These are phyloP conservation scores for Dendroctonus valens DNA, from an alignment of 1,140 invertebrate genomes.

Conservation along the genomic window DNA sequence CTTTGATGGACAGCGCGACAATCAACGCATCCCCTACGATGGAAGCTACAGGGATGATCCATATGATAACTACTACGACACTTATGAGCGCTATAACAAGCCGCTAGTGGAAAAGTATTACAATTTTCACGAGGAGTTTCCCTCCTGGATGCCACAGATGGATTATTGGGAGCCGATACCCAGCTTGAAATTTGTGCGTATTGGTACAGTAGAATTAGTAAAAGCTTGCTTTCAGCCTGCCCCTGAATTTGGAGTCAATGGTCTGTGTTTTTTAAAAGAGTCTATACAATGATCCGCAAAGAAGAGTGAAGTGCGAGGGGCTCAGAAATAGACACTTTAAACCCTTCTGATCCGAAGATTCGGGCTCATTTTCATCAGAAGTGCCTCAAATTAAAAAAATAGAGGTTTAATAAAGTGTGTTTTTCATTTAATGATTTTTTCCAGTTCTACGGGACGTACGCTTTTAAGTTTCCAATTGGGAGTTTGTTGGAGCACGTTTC, in stretches of 20 bases:
- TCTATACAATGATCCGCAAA: no score
- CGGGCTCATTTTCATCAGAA: no score
- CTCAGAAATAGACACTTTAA: no score
- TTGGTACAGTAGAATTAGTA: slow-evolving; percentile 15
- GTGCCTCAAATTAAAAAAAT: no score
- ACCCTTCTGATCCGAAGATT: no score
- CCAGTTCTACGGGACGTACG: slow-evolving; percentile 83
- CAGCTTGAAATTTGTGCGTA: slow-evolving; percentile 67
- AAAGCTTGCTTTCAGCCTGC: slow-evolving; percentile 61
- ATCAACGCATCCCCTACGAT: background rate
- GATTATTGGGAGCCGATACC: slow-evolving; percentile 59
- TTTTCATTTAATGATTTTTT: slow-evolving; percentile 1
- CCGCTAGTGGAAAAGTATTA: slow-evolving; percentile 68
- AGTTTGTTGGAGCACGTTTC: slow-evolving; percentile 70
- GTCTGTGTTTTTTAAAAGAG: no score
- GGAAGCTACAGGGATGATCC: slow-evolving; percentile 1
- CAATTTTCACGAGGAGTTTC: slow-evolving; percentile 74
- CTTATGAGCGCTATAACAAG: slow-evolving; percentile 52
- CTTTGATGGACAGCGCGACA: slow-evolving; percentile 1
- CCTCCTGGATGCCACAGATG: slow-evolving; percentile 69
- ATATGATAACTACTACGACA: slow-evolving; percentile 30
- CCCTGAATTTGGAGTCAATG: background rate
- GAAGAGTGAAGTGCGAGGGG: no score
- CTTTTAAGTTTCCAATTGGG: slow-evolving; percentile 79
- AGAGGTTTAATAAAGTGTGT: no score